Percentiles rank a stretch among this genome's conserved stretches.
These are phyloP conservation scores for Oeneis ivallda DNA, from an alignment of 2,888 invertebrate genomes.

Conservation along the genomic window DNA sequence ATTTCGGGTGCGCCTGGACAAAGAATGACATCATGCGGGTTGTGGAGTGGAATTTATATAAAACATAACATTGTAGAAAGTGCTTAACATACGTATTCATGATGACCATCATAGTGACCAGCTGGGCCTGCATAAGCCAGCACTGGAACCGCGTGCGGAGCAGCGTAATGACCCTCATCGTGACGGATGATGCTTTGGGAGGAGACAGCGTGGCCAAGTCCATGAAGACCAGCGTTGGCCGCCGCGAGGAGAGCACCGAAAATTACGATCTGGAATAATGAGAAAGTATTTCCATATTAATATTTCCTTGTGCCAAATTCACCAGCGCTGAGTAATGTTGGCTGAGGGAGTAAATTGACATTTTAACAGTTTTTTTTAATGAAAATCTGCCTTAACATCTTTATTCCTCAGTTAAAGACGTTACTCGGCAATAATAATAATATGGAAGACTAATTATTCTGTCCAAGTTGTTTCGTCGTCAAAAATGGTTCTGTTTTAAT, in stretches of 20 bases:
- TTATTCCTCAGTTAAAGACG: too few relatives aligned
- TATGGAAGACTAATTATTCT: too few relatives aligned
- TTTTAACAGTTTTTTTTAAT: too few relatives aligned
- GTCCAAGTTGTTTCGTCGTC: too few relatives aligned
- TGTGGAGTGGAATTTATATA: too few relatives aligned
- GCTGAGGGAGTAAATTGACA: too few relatives aligned
- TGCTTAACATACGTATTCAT: slow-evolving; percentile 46
- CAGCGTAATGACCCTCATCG: slow-evolving; percentile 51
- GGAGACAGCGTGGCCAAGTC: slow-evolving; percentile 52
- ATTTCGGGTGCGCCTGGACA: slow-evolving; percentile 52
- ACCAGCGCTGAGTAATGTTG: too few relatives aligned
- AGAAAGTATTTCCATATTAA: slow-evolving; percentile 17
- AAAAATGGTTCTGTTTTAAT: too few relatives aligned
- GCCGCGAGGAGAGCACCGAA: slow-evolving; percentile 54
- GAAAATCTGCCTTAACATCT: too few relatives aligned
- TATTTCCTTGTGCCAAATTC: background rate
- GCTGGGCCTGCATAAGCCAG: slow-evolving; percentile 44
- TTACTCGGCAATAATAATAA: too few relatives aligned
- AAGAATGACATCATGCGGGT: background rate
- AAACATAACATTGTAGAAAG: too few relatives aligned
- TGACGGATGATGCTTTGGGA: slow-evolving; percentile 58
- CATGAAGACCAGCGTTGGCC: slow-evolving; percentile 63
- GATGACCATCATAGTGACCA: slow-evolving; percentile 49
- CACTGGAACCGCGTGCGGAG: slow-evolving; percentile 39
- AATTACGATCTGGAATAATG: slow-evolving; percentile 46